Evolutionary conservation across 1,140 invertebrate species (phyloP).

Genomic region (Ips typographus): DNA sequence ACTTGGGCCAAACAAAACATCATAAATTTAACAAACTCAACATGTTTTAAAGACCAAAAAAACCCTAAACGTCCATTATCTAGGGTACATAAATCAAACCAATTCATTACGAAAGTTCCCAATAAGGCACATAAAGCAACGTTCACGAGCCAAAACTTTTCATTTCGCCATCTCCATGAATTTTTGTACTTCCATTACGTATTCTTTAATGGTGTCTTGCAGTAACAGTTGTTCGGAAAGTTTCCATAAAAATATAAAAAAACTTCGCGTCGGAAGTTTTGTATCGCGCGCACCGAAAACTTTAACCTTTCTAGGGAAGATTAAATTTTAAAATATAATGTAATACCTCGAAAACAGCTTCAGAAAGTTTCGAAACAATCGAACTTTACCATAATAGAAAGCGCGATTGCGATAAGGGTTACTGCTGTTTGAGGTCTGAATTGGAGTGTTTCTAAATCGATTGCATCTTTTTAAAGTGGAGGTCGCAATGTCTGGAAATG

Average conservation of each 20-base stretch:
- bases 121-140: no score
- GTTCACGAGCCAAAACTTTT: not conserved
- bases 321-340: constrained; percentile 22
- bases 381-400: constrained; percentile 22
- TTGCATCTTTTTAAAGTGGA: not conserved
- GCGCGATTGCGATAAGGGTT: constrained; percentile 13
- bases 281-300: constrained; percentile 4
- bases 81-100: no score
- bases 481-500: not conserved
- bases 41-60: no score
- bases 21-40: no score
- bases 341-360: constrained; percentile 15
- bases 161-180: not conserved
- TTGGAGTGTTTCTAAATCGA: not conserved
- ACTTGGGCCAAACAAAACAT: no score
- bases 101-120: no score
- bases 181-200: not conserved
- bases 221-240: constrained; percentile 16
- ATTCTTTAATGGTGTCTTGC: constrained; percentile 13
- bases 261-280: constrained; percentile 2
- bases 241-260: constrained; percentile 18
- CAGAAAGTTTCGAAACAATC: constrained; percentile 19
- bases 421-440: constrained; percentile 10
- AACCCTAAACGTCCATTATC: no score
- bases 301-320: constrained; percentile 1